Percentiles rank a stretch among this genome's conserved stretches.
These are phyloP conservation scores for Philotrypesis tridentata DNA, from an alignment of 1,140 invertebrate genomes.

Conservation along the genomic window DNA sequence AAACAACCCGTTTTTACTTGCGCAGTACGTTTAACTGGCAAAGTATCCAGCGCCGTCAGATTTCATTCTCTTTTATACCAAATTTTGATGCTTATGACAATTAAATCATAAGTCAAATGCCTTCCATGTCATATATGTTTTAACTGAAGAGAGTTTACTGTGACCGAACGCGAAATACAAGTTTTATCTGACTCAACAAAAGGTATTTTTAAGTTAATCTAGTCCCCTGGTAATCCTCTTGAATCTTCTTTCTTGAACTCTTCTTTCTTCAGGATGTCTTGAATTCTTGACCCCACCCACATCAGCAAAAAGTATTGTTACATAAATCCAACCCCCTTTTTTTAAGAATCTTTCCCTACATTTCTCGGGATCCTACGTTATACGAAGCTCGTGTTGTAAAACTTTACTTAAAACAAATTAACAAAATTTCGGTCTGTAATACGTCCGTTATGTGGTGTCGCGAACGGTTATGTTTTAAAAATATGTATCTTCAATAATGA, in stretches of 20 bases:
- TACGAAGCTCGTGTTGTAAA: neutral
- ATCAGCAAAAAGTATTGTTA: constrained; percentile 13
- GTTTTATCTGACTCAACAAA: constrained; percentile 1
- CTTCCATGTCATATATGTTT: constrained; percentile 25
- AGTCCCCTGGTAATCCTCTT: constrained; percentile 55
- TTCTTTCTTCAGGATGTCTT: constrained; percentile 66
- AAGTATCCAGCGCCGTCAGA: constrained; percentile 21
- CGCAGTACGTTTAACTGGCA: constrained; percentile 10
- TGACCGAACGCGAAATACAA: constrained; percentile 30
- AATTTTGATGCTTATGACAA: constrained; percentile 42
- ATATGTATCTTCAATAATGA: constrained; percentile 35
- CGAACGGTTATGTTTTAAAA: constrained; percentile 20
- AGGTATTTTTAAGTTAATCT: constrained; percentile 25
- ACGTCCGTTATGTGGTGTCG: neutral
- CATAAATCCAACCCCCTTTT: constrained; percentile 26
- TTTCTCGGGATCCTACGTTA: neutral
- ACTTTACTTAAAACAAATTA: constrained; percentile 31
- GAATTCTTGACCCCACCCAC: constrained; percentile 57
- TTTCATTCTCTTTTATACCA: constrained; percentile 43
- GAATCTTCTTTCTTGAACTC: constrained; percentile 68
- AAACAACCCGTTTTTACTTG: constrained; percentile 17
- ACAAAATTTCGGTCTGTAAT: constrained; percentile 26
- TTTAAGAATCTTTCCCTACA: neutral
- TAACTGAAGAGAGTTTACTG: constrained; percentile 12
- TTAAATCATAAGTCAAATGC: constrained; percentile 41